Conservation (phyloP, 1,140 invertebrate genomes). For the Medauroidea extradentata region DNA sequence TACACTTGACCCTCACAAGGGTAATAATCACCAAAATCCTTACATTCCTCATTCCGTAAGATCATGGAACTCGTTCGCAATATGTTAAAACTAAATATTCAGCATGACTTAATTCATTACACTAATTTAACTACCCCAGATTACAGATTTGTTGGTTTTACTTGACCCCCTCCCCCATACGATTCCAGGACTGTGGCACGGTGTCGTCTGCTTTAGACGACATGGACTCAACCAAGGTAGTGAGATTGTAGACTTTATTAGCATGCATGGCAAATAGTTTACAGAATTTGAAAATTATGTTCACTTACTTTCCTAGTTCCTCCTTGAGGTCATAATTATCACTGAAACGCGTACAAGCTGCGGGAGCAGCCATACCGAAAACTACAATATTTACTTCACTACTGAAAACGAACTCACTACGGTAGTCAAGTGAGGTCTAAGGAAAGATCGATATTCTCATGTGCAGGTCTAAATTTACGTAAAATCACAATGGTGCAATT, state of each 20-base stretch:
- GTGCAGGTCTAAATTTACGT: too few species aligned
- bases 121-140: too few species aligned
- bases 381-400: slow-evolving; percentile 29
- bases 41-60: too few species aligned
- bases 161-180: too few species aligned
- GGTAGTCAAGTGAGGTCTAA: slow-evolving; percentile 12
- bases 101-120: too few species aligned
- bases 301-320: slow-evolving; percentile 97
- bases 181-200: not conserved
- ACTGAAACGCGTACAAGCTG: slow-evolving; percentile 85
- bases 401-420: slow-evolving; percentile 22
- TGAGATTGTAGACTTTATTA: not conserved
- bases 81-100: too few species aligned
- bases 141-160: too few species aligned
- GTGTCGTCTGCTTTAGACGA: slow-evolving; percentile 7
- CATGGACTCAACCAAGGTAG: not conserved
- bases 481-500: not conserved
- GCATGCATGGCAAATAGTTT: too few species aligned
- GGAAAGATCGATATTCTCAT: slow-evolving; percentile 15
- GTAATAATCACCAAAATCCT: too few species aligned
- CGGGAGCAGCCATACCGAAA: slow-evolving; percentile 57
- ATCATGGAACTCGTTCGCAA: too few species aligned
- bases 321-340: slow-evolving; percentile 99
- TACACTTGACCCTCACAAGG: too few species aligned
- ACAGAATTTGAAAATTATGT: not conserved